Evolutionary conservation across 1,140 invertebrate species (phyloP), one percentile per base, ranked within the genome.

Genomic region (Pachyrhynchus sulphureomaculatus): DNA sequence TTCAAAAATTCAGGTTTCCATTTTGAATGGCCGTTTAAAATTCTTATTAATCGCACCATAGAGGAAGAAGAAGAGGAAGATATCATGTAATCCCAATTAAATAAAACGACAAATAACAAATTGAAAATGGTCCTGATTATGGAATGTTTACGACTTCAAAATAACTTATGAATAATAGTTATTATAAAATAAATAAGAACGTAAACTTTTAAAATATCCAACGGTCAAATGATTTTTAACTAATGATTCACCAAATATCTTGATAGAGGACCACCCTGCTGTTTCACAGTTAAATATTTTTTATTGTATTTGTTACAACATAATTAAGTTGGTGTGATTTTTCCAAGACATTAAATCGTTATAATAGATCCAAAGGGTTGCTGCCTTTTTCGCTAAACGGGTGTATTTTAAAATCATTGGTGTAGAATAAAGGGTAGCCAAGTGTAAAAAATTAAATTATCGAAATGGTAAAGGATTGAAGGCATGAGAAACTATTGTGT

Each of bases 241-340:
- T 10, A 13, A 6, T 13, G 2, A 39, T 29, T 3, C 26, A 10
- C 5, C 12, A 33, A 33, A 6, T 29, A 29, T 29, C 26, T 29
- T 29, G 26, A 29, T 29, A 10, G 26, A 10, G 12, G 26, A 10
- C 26, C 26, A 9, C 36, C 17, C 36, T 39, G 6, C 17, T 1
- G 36, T n/a, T 37, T 37, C 34, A 37, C n/a, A 37, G 17, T 13
- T 18, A 18, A 15, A 37, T 37, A 37, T 37, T 18, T 48, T 53
- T 53, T 53, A 53, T 53, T 37, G 21, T 29, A 23, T 53, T 53
- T 53, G 49, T 53, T 53, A 53, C 49, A 62, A 55, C 59, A 55
- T 62, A 52, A 62, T 62, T 62, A 62, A 62, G 45, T 62, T 34
- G 59, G 59, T 36, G 59, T 62, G 59, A 62, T 62, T 62, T 62